phyloP scores from a whole-genome alignment of 2,113 vertebrate genomes.

The Carollia perspicillata region DNA sequence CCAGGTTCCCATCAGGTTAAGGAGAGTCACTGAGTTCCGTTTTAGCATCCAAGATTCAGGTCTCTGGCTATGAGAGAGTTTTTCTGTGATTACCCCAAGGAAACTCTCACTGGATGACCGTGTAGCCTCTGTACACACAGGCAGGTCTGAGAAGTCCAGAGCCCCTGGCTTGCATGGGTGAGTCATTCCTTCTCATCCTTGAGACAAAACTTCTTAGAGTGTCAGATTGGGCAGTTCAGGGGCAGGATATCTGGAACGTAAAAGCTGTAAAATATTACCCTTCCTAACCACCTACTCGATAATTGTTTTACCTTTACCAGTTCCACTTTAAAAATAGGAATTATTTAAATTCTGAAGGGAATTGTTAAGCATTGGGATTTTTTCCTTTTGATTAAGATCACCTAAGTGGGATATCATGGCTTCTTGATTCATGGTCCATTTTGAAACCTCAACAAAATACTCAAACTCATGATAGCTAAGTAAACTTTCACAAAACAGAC shows the following conservation, averaged over 20 bases:
- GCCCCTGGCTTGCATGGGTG: not conserved
- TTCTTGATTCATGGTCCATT: not conserved
- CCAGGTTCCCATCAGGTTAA: not conserved
- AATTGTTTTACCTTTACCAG: not conserved
- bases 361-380: not conserved
- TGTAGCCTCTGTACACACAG: not conserved
- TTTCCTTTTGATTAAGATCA: slow-evolving; percentile 38
- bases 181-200: not conserved
- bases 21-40: accelerated
- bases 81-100: not conserved
- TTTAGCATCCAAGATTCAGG: not conserved
- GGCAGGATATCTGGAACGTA: not conserved
- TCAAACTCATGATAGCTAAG: not conserved
- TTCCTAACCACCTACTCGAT: not conserved
- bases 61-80: not conserved
- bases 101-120: not conserved
- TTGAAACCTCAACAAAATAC: not conserved
- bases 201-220: not conserved
- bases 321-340: not conserved
- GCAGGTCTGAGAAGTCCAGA: not conserved
- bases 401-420: not conserved
- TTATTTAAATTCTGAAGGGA: slow-evolving; percentile 14
- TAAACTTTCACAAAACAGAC: slow-evolving; percentile 33
- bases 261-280: not conserved
- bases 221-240: not conserved